phyloP scores from a whole-genome alignment of 2,113 vertebrate genomes.

The Tichodroma muraria region DNA sequence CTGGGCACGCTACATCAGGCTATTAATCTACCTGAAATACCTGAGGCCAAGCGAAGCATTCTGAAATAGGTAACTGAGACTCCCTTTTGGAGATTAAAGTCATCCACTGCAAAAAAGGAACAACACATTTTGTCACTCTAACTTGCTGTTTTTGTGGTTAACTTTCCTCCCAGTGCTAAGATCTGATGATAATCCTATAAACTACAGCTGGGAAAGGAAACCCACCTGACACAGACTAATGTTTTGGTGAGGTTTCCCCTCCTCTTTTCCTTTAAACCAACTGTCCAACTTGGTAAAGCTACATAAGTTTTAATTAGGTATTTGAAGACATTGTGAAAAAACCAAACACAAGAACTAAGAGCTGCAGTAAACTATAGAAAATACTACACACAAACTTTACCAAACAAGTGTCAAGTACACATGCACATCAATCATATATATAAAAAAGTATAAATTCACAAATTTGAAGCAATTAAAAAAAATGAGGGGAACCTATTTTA shows the following conservation, averaged over 20 bases:
- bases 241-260: rapidly evolving
- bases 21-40: constrained; percentile 87
- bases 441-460: not conserved
- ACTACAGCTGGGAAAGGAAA: not conserved
- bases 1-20: constrained; percentile 58
- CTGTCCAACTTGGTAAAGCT: not conserved
- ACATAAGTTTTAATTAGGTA: not conserved
- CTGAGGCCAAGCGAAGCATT: constrained; percentile 71
- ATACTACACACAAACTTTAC: not conserved
- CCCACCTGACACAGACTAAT: not conserved
- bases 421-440: not conserved
- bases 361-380: not conserved
- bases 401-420: not conserved
- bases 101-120: constrained; percentile 2
- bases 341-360: not conserved
- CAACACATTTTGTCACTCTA: constrained; percentile 9
- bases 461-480: not conserved
- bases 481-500: rapidly evolving
- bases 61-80: constrained; percentile 76
- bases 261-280: not conserved
- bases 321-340: not conserved
- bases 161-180: not conserved
- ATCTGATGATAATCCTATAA: not conserved
- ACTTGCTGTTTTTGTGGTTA: constrained; percentile 26
- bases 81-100: constrained; percentile 63